Evolutionary conservation across 2,113 vertebrate species (phyloP), one percentile per base, ranked within the genome.

Genomic region (Ornithorhynchus anatinus): DNA sequence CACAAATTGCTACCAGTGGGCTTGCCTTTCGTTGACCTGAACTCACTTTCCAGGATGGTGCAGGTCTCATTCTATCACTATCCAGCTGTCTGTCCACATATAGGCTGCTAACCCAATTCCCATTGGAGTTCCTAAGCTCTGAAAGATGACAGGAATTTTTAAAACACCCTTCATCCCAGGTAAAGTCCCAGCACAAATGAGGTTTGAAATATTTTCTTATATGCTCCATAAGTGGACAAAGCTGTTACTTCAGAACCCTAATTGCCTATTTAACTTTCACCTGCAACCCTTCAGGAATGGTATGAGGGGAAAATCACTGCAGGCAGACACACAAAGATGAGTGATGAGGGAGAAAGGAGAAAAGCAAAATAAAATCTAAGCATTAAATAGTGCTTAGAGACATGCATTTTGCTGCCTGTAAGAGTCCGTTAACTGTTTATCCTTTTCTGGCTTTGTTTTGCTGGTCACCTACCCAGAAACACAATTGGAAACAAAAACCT

Each of bases 391-490:
- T n/a, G 25, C 11, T 15, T 45, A 17, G 79, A 54, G 72, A 44
- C 67, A 56, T 17, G 15, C 36, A n/a, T n/a, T n/a, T n/a, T n/a
- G 45, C 51, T 40, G 4, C 52, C 69, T 82, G 40, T 53, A 82
- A 51, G 45, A 22, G 72, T 70, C 48, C 77, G 76, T 85, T 82
- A 82, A 72, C 38, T 50, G 70, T 60, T 81, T 67, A 35, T 40
- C 56, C 77, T 77, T 82, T 63, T 84, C 72, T 85, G 79, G 56
- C 48, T 70, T 25, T 74, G 53, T 77, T 85, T 84, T 80, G 40
- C 36, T 81, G 60, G 68, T 89, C 66, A 79, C 25, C 70, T 71
- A 54, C 61, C 62, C 72, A 85, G 65, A 90, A 86, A 78, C 50
- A 32, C 56, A 80, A 66, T 42, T 69, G 43, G 50, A 87, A 79